phyloP scores from a whole-genome alignment of 2,113 vertebrate species.

The Mormoops blainvillei region DNA sequence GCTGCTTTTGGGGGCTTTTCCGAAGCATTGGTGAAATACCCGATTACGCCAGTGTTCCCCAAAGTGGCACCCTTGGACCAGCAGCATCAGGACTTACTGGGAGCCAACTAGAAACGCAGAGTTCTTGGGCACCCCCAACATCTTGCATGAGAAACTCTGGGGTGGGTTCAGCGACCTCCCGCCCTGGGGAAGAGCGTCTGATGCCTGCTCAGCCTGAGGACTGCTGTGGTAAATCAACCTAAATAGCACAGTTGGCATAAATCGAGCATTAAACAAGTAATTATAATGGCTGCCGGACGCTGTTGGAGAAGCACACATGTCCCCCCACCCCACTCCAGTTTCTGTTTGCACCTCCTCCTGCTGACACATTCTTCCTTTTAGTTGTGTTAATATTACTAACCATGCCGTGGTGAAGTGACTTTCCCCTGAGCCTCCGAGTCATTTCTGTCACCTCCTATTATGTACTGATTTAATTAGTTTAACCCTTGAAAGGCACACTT shows the following conservation, averaged over 20 bases:
- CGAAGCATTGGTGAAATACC: background rate
- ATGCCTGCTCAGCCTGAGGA: background rate
- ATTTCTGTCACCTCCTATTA: slow-evolving; percentile 41
- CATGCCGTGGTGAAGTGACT: background rate
- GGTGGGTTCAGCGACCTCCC: fast-evolving
- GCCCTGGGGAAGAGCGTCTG: background rate
- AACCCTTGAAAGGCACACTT: slow-evolving; percentile 22
- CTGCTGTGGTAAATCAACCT: background rate
- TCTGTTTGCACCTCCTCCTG: background rate
- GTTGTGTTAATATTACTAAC: slow-evolving; percentile 30
- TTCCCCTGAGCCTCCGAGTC: slow-evolving; percentile 43
- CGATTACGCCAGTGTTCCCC: fast-evolving
- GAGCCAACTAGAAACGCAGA: background rate
- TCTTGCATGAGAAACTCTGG: background rate
- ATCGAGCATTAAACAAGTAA: background rate
- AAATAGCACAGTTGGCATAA: background rate
- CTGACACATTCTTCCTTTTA: background rate
- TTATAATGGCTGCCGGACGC: background rate
- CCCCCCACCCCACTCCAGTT: background rate
- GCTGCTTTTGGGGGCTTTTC: background rate
- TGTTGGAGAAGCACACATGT: fast-evolving
- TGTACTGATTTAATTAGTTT: slow-evolving; percentile 50
- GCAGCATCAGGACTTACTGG: background rate
- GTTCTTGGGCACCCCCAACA: background rate
- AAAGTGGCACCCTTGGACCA: background rate